Conservation (phyloP, 1,140 invertebrate species). For the Zaprionus camerounensis region DNA sequence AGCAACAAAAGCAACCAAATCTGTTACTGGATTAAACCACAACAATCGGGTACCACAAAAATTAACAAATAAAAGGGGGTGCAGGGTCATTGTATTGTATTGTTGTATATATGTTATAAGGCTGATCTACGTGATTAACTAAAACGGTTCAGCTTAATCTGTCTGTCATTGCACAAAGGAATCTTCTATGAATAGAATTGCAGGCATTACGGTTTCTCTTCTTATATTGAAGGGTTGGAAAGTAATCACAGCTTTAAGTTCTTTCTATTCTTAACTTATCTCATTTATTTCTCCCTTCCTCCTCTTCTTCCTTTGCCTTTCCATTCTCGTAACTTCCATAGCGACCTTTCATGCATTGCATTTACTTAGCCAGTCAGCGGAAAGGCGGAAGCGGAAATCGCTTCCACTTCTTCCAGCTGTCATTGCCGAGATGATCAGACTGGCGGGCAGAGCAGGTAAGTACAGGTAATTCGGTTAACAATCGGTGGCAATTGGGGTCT, state of each 20-base stretch:
- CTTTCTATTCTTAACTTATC: not conserved
- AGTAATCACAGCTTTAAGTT: not conserved
- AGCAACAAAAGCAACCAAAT: not conserved
- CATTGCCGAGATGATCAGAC: conserved; percentile 43
- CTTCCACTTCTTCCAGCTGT: conserved; percentile 49
- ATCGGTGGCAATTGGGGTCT: conserved; percentile 18
- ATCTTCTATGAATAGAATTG: no score
- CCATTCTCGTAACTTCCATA: not conserved
- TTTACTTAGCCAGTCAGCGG: not conserved
- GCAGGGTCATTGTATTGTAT: no score
- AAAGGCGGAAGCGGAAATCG: conserved; percentile 66
- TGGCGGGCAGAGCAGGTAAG: not conserved
- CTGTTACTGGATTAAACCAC: not conserved
- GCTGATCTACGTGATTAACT: no score
- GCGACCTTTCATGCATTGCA: not conserved
- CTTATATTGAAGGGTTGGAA: no score
- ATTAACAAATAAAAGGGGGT: not conserved
- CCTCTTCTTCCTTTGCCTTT: not conserved
- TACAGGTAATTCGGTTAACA: conserved; percentile 11
- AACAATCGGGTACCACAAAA: not conserved
- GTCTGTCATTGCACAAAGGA: no score
- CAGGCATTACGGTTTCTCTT: no score
- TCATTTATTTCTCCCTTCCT: not conserved
- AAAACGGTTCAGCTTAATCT: no score
- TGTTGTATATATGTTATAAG: no score